Evolutionary conservation across 2,888 invertebrate genomes (phyloP).

Genomic region (Parapristionchus giblindavisi): DNA sequence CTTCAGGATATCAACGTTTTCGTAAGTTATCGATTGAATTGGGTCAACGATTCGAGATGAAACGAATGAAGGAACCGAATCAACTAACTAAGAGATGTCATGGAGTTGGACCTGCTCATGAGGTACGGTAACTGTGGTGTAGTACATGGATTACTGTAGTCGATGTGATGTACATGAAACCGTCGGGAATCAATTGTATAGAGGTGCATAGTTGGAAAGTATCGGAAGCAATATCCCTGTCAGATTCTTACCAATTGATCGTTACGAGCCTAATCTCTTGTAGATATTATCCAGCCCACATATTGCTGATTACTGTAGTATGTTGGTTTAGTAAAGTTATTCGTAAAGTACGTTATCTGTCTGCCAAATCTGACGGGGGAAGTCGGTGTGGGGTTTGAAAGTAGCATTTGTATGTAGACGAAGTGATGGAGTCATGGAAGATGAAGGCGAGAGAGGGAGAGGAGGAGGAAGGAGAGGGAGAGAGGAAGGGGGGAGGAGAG

Average conservation of each 20-base stretch:
- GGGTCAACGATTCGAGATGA: not conserved
- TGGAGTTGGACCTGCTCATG: slow-evolving; percentile 25
- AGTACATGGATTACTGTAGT: not conserved
- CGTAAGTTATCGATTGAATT: slow-evolving; percentile 16
- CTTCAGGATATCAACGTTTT: slow-evolving; percentile 9
- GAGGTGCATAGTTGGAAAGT: not conserved
- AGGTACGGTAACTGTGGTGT: slow-evolving; percentile 19
- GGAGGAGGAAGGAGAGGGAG: slow-evolving; percentile 22
- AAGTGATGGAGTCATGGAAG: too few species aligned
- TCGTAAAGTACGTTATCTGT: too few species aligned
- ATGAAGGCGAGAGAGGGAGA: not conserved
- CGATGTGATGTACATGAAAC: too few species aligned
- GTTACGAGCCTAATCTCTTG: too few species aligned
- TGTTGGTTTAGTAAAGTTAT: too few species aligned
- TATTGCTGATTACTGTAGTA: too few species aligned
- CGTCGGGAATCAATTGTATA: slow-evolving; percentile 3
- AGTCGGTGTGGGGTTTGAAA: too few species aligned
- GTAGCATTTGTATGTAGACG: too few species aligned
- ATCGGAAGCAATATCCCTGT: not conserved
- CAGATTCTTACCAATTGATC: not conserved
- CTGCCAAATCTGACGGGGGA: too few species aligned
- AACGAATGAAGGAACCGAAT: slow-evolving; percentile 13
- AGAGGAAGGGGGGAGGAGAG: slow-evolving; percentile 20
- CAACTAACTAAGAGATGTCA: slow-evolving; percentile 20
- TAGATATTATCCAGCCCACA: too few species aligned